Evolutionary conservation across 2,888 invertebrate genomes (phyloP).

Genomic region (Diarsia dahlii): DNA sequence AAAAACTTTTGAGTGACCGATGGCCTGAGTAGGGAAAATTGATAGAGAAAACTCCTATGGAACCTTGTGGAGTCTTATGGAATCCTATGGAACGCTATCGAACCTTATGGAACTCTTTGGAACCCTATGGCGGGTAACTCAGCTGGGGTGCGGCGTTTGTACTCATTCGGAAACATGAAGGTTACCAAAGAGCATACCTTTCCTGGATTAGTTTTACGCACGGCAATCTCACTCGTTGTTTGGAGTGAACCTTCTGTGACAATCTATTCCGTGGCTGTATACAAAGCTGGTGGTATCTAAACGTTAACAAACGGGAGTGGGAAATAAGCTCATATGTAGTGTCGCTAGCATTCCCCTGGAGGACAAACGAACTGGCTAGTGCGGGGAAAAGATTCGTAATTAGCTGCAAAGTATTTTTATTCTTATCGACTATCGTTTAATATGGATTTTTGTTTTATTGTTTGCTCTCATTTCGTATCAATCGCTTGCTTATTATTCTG

Average conservation of each 20-base stretch:
- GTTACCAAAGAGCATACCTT: background rate
- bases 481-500: background rate
- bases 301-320: conserved; percentile 64
- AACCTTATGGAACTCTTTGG: background rate
- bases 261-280: conserved; percentile 27
- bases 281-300: conserved; percentile 60
- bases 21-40: background rate
- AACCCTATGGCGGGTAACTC: background rate
- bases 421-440: background rate
- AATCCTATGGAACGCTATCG: background rate
- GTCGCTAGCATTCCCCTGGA: conserved; percentile 47
- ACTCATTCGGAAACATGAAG: background rate
- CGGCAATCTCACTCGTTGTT: background rate
- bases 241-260: background rate
- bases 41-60: background rate
- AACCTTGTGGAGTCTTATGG: background rate
- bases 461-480: background rate
- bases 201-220: background rate
- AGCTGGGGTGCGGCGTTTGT: background rate
- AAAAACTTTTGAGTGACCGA: background rate
- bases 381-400: conserved; percentile 47
- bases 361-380: conserved; percentile 38
- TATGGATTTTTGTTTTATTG: background rate
- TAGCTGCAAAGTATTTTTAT: conserved; percentile 5
- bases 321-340: conserved; percentile 68